A percentile compares a stretch with the other conserved stretches of the same genome.
Evolutionary conservation across 2,113 vertebrate genomes (phyloP).

Genomic region (Sciurus niger): DNA sequence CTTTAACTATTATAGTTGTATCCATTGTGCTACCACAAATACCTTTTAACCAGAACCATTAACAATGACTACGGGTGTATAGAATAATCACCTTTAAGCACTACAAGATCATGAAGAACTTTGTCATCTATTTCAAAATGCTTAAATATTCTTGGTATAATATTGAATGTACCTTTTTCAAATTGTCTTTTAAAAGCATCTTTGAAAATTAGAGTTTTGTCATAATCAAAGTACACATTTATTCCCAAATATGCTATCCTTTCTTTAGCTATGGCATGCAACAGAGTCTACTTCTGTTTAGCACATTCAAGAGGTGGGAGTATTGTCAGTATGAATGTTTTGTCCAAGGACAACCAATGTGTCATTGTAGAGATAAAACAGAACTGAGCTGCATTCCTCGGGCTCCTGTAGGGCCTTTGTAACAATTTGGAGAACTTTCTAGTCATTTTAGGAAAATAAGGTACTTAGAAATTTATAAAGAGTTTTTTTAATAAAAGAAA

Average conservation of each 20-base stretch:
- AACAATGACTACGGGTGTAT: not conserved
- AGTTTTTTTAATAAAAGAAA: conserved; percentile 71
- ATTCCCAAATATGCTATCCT: not conserved
- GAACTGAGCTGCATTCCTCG: conserved; percentile 3
- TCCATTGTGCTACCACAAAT: not conserved
- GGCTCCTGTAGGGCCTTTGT: conserved; percentile 30
- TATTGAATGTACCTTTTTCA: not conserved
- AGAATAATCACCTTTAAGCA: not conserved
- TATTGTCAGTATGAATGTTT: conserved; percentile 17
- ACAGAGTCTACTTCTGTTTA: conserved; percentile 33
- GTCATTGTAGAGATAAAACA: conserved; percentile 60
- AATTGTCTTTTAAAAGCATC: not conserved
- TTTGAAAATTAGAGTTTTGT: conserved; percentile 42
- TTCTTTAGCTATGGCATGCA: not conserved
- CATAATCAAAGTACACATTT: not conserved
- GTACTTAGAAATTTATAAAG: conserved; percentile 72
- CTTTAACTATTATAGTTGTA: not conserved
- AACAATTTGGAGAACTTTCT: conserved; percentile 70
- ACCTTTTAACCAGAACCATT: not conserved
- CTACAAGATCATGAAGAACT: not conserved
- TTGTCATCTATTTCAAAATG: conserved; percentile 15
- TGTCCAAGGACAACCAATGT: conserved; percentile 51
- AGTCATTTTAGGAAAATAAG: conserved; percentile 75
- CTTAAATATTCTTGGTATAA: not conserved
- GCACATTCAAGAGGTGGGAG: not conserved